A percentile compares a stretch with the other conserved stretches of the same genome.
Conservation (phyloP, 2,797 vertebrate genomes). For the Notolabrus celidotus region DNA sequence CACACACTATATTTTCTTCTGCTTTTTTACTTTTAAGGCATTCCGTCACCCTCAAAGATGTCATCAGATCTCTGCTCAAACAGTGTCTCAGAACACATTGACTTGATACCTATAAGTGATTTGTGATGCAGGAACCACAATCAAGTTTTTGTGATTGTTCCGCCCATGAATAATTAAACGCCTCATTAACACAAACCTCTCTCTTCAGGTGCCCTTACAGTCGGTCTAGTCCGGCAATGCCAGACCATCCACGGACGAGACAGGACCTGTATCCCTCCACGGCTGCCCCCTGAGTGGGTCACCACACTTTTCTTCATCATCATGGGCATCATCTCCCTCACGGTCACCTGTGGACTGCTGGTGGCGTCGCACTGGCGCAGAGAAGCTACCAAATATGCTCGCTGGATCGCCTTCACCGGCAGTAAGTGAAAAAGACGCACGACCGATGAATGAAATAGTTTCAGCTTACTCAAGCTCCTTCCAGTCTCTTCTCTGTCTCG, state of each 20-base stretch:
- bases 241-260: slow-evolving; percentile 99
- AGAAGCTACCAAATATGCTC: slow-evolving; percentile 95
- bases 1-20: neutral
- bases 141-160: too few species aligned
- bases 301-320: slow-evolving; percentile 99
- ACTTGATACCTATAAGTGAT: too few species aligned
- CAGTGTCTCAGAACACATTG: too few species aligned
- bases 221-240: slow-evolving; percentile 98
- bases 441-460: neutral
- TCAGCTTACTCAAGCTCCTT: neutral
- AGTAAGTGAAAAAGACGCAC: slow-evolving; percentile 71
- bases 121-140: too few species aligned
- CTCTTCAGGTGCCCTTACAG: slow-evolving; percentile 93
- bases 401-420: slow-evolving; percentile 85
- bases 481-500: slow-evolving; percentile 15
- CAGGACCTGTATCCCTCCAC: slow-evolving; percentile 97
- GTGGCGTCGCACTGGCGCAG: slow-evolving; percentile 99
- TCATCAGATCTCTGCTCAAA: too few species aligned
- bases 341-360: slow-evolving; percentile 97
- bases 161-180: too few species aligned
- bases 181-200: slow-evolving; percentile 42
- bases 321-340: slow-evolving; percentile 99
- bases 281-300: slow-evolving; percentile 98
- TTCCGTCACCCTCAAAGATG: too few species aligned
- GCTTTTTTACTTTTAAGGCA: too few species aligned